phyloP scores from a whole-genome alignment of 2,797 vertebrate genomes.

The Myoxocephalus aenaeus region DNA sequence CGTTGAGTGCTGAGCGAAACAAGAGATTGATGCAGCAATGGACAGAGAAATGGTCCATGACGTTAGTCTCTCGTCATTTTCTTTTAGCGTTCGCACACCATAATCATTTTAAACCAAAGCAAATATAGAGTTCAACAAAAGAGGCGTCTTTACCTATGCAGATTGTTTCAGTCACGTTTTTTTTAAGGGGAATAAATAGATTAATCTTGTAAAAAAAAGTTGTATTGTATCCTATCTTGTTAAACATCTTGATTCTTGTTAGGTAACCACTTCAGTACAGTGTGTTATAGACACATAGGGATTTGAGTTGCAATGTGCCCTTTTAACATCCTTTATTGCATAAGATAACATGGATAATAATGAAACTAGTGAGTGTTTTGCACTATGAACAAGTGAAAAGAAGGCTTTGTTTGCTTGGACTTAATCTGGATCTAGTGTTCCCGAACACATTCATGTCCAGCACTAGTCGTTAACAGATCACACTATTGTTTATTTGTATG shows the following conservation, averaged over 20 bases:
- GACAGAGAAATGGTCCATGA: background rate
- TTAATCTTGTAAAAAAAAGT: background rate
- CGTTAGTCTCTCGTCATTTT: background rate
- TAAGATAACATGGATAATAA: background rate
- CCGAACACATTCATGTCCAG: background rate
- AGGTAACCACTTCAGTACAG: background rate
- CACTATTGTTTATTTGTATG: background rate
- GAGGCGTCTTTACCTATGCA: background rate
- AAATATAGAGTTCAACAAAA: background rate
- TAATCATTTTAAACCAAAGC: background rate
- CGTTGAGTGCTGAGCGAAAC: background rate
- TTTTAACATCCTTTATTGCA: background rate
- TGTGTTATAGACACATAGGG: background rate
- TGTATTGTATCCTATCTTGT: background rate
- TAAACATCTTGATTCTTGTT: background rate
- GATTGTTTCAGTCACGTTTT: background rate
- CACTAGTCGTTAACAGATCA: background rate
- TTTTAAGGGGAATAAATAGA: background rate
- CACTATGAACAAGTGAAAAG: background rate
- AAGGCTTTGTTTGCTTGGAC: background rate
- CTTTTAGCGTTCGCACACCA: background rate
- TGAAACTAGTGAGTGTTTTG: background rate
- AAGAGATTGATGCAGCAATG: background rate
- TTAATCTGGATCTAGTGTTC: background rate
- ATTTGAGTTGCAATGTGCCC: background rate